Base-by-base conservation (phyloP, 2,113 vertebrate genomes). In the Heterochromis multidens region DNA sequence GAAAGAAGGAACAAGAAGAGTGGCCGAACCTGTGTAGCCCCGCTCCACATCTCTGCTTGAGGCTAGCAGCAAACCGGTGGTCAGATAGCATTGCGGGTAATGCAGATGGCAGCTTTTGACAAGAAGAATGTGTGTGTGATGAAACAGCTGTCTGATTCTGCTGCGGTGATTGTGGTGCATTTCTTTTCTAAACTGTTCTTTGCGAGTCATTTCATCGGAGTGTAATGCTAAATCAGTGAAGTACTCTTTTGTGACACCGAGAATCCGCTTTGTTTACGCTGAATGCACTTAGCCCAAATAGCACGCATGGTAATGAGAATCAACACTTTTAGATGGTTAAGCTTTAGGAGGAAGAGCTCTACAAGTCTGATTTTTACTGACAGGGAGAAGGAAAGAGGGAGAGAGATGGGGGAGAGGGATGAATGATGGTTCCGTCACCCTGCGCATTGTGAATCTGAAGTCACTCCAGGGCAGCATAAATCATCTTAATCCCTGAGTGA, bases 401-500 rank as follows among this genome's bases (percentile, higher is more conserved):
- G 25, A 35, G 62, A 80, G 86, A 85, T 83, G 74, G 77, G 58
- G 72, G 25, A 23, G 27, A 63, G 76, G 87, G 40, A 88, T 88
- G 84, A 93, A 80, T 65, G 85, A 88, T 83, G 77, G 67, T 46
- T 85, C 87, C 84, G 63, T 94, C 91, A 88, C 88, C 88, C 85
- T 77, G 70, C 89, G 92, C 77, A 85, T 87, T 83, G 92, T 82
- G 88, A 91, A 90, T 87, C 77, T 85, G 82, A 92, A 91, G 85
- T 91, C 82, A 86, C 7, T 35, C 57, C 86, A 85, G 87, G 49
- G 76, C 87, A 57, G 61, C 89, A 94, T 93, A 93, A 94, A 94
- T 94, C 94, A 92, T 89, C 81, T 81, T 92, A 94, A 95, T 95
- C 93, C 93, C 90, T 83, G 82, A 90, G 88, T 72, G 83, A 86